Evolutionary conservation across 2,113 vertebrate species (phyloP), one percentile per base, ranked within the genome.

Genomic region (Paraplagusia blochii): DNA sequence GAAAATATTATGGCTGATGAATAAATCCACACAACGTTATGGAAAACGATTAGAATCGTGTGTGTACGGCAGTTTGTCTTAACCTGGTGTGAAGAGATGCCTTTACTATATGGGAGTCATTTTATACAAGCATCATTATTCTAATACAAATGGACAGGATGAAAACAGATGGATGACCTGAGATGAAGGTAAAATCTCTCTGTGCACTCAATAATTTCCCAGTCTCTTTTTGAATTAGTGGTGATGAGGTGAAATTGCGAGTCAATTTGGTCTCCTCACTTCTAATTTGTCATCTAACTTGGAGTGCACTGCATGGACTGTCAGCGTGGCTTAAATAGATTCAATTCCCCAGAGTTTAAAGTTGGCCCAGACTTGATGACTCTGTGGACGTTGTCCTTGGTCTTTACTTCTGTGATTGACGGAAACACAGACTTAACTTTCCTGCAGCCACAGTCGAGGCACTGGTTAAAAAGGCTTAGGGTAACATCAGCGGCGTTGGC

Each of bases 281-380:
- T 71, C 54, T 66, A 74, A 64, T 79, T 60, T 67, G 14, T 67
- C 62, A 63, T 70, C 64, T 53, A 67, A 64, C 49, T 55, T 29
- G 7, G 49, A 63, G 66, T 47, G 45, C 48, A 52, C 70, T 78
- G 62, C 54, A 54, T 44, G 58, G 43, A 69, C 63, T 44, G 55
- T 60, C 63, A 64, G 44, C 36, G 10, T 33, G 49, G 50, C 63
- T 63, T 38, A 49, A 56, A 70, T 63, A 29, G 62, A 60, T 70
- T 16, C 48, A 63, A 71, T 45, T 46, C 61, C 48, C 51, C 44
- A 47, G 57, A 33, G 75, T 53, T 53, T 54, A 49, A 19, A 17
- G 34, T 55, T 9, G 12, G 49, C 44, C 9, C 8, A 14, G 69
- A 34, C 14, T 51, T 17, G n/a, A 48, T 52, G 50, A 48, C 42